Evolutionary conservation across 1,140 invertebrate species (phyloP).

Genomic region (Drosophila pseudoobscura): DNA sequence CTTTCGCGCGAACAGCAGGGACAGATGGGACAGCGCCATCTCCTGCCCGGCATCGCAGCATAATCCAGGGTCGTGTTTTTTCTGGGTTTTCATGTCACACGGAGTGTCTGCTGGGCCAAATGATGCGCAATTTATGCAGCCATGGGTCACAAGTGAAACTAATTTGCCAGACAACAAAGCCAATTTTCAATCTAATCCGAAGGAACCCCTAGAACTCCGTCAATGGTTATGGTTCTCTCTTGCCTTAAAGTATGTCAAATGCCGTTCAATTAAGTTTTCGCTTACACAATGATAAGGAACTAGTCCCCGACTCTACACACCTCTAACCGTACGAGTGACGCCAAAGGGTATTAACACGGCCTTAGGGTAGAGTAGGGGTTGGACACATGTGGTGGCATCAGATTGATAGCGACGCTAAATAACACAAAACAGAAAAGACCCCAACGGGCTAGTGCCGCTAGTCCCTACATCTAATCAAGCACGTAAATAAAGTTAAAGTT

Average conservation of each 20-base stretch:
- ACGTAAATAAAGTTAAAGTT: constrained; percentile 81
- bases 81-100: constrained; percentile 73
- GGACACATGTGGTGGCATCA: constrained; percentile 32
- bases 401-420: constrained; percentile 58
- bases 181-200: constrained; percentile 23
- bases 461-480: constrained; percentile 72
- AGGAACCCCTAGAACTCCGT: background rate
- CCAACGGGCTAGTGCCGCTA: constrained; percentile 20
- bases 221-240: constrained; percentile 41
- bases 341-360: constrained; percentile 33
- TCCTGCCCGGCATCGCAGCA: constrained; percentile 20
- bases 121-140: constrained; percentile 60
- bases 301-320: constrained; percentile 9
- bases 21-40: constrained; percentile 12
- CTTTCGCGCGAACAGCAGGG: constrained; percentile 24
- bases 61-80: constrained; percentile 48
- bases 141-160: constrained; percentile 67
- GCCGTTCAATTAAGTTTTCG: constrained; percentile 75
- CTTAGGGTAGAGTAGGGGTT: background rate
- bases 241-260: constrained; percentile 73
- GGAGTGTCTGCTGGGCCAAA: constrained; percentile 41
- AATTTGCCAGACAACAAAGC: constrained; percentile 58
- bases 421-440: constrained; percentile 48
- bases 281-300: constrained; percentile 70
- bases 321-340: constrained; percentile 39